These are phyloP conservation scores for Gadopsis bispinosus DNA, from an alignment of 2,797 vertebrate species.

Conservation along the genomic window DNA sequence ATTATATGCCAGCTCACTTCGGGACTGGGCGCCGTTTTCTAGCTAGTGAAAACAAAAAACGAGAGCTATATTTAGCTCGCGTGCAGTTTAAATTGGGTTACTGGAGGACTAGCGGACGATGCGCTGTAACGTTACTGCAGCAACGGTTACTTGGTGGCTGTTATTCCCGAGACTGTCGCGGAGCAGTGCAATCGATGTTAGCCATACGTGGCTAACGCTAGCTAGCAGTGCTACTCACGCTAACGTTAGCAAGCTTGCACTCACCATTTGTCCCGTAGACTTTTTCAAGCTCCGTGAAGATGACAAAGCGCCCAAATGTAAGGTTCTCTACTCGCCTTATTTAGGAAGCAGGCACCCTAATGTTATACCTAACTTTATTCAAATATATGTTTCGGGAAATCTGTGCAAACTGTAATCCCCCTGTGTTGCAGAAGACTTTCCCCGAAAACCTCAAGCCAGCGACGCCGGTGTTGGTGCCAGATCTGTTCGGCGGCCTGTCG, in stretches of 20 bases:
- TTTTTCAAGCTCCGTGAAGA: conserved; percentile 54
- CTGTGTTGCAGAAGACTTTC: conserved; percentile 49
- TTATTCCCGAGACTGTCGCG: not conserved
- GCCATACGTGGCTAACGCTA: conserved; percentile 20
- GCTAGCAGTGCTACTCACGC: conserved; percentile 8
- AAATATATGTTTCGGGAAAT: not conserved
- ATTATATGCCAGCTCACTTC: not conserved
- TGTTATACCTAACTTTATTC: not conserved
- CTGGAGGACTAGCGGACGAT: rapidly evolving
- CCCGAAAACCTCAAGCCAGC: conserved; percentile 61
- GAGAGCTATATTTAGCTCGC: rapidly evolving
- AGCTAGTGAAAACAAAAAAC: not conserved
- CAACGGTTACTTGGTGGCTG: not conserved
- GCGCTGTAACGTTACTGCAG: not conserved
- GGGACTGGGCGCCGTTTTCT: not conserved
- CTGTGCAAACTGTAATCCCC: conserved; percentile 14
- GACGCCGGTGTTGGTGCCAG: conserved; percentile 5
- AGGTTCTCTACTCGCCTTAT: not conserved
- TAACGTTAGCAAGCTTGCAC: conserved; percentile 57
- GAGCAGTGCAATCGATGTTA: not conserved
- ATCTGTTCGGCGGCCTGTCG: no score
- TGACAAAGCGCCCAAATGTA: not conserved
- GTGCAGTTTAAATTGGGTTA: rapidly evolving
- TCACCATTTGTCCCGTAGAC: conserved; percentile 75
- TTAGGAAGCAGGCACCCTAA: rapidly evolving